Percentiles rank a stretch among this genome's conserved stretches.
Conservation (phyloP, 37 sponge, comb jelly and placozoan genomes). For the Hexactinellida sp. region DNA sequence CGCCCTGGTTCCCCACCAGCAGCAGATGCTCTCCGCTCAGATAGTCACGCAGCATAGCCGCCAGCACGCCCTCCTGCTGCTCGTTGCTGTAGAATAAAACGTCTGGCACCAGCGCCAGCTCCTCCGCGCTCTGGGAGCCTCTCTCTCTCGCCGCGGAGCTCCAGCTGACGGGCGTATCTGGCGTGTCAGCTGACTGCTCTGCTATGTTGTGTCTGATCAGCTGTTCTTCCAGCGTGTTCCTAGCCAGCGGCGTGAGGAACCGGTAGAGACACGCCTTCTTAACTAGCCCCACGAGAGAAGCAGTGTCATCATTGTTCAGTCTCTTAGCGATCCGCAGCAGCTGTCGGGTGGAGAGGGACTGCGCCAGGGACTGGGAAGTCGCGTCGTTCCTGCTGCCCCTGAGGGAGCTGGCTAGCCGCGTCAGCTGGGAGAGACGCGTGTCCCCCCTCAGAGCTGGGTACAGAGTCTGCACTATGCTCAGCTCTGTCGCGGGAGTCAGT, state of each 20-base stretch:
- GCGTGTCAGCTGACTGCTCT: neutral
- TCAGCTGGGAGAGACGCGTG: neutral
- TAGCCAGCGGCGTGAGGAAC: slow-evolving; percentile 64
- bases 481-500: neutral
- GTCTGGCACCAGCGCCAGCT: slow-evolving; percentile 54
- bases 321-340: slow-evolving; percentile 44
- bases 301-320: slow-evolving; percentile 14
- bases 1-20: slow-evolving; percentile 86
- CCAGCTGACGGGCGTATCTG: slow-evolving; percentile 18
- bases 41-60: slow-evolving; percentile 57
- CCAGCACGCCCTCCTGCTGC: slow-evolving; percentile 54
- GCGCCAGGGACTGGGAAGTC: slow-evolving; percentile 34
- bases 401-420: neutral
- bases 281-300: slow-evolving; percentile 26
- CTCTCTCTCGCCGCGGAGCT: neutral
- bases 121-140: neutral
- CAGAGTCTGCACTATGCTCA: neutral
- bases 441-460: neutral
- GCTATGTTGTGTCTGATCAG: slow-evolving; percentile 32
- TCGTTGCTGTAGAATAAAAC: slow-evolving; percentile 68
- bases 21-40: slow-evolving; percentile 61
- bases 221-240: slow-evolving; percentile 29
- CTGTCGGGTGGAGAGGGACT: slow-evolving; percentile 63
- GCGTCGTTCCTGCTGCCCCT: neutral
- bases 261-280: slow-evolving; percentile 58